Evolutionary conservation across 2,797 vertebrate genomes (phyloP).

Genomic region (Sebastes itinus): DNA sequence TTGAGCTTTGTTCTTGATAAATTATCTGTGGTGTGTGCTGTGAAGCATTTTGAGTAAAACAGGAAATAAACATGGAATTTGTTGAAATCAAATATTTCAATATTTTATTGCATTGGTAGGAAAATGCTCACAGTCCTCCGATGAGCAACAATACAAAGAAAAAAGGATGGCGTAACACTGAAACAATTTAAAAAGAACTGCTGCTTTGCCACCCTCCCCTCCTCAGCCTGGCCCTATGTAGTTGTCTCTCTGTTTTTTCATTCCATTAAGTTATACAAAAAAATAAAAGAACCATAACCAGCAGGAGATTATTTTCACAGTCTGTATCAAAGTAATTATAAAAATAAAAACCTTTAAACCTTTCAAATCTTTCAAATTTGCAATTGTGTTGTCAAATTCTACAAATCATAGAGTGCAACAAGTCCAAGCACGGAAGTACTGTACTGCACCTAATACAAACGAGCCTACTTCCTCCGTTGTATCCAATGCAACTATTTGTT

Average conservation of each 20-base stretch:
- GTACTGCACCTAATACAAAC: slow-evolving; percentile 64
- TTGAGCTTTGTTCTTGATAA: neutral
- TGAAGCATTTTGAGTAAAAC: slow-evolving; percentile 6
- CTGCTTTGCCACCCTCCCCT: slow-evolving; percentile 18
- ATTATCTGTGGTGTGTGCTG: neutral
- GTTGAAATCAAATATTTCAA: slow-evolving; percentile 70
- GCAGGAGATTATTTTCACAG: slow-evolving; percentile 66
- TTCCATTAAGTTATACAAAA: slow-evolving; percentile 57
- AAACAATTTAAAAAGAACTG: slow-evolving; percentile 51
- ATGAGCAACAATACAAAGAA: slow-evolving; percentile 78
- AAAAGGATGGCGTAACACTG: slow-evolving; percentile 69
- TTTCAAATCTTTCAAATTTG: slow-evolving; percentile 67
- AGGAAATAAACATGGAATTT: slow-evolving; percentile 11
- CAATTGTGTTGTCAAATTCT: slow-evolving; percentile 59
- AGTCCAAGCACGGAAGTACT: slow-evolving; percentile 63
- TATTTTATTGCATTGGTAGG: slow-evolving; percentile 86
- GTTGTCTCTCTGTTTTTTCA: slow-evolving; percentile 21
- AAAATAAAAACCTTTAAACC: slow-evolving; percentile 84
- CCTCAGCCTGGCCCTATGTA: slow-evolving; percentile 12
- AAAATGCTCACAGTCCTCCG: slow-evolving; percentile 77
- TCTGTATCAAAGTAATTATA: slow-evolving; percentile 87
- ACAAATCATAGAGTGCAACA: slow-evolving; percentile 70
- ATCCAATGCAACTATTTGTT: slow-evolving; percentile 56
- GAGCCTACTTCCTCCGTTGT: slow-evolving; percentile 50
- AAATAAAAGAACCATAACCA: slow-evolving; percentile 65